Base-by-base conservation (phyloP, 1,140 invertebrate species). In the Drosophila trapezifrons region DNA sequence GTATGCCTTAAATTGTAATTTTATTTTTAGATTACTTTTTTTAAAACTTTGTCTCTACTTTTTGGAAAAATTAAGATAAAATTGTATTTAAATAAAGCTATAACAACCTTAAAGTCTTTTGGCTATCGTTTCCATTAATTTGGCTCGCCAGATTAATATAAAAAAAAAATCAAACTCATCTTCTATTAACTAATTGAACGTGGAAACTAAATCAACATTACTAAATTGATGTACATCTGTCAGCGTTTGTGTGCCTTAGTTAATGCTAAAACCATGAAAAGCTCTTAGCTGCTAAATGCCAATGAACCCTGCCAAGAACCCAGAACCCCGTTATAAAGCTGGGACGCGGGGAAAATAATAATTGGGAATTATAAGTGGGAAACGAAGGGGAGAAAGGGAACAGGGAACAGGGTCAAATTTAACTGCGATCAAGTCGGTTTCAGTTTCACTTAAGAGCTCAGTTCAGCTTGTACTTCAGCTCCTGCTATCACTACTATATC, bases 171-270 rank as follows among this genome's bases (percentile, higher is more conserved):
- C n/a, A 6, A 42, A 13, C 9, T 18, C 15, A 62, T 46, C 17
- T 3, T 10, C 45, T 27, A 32, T 40, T 40, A 71, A 58, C 43
- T 71, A 71, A 71, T 66, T 58, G 67, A 71, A 49, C 42, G 17
- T 40, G 67, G 66, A 71, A 71, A 40, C 67, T 71, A 71, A 71
- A 71, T 63, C 55, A 74, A 35, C 1, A 35, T 37, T 37, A 51
- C 70, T 75, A 64, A 74, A 75, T 73, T 73, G 46, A 73, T 73
- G 69, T 73, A 73, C 22, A 71, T 52, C 45, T 60, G 38, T 76
- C 42, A 58, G 27, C 55, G 45, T 76, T 76, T 76, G 69, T 76
- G 73, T 76, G 55, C 52, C 54, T 58, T 76, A 76, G 73, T 77
- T 62, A 38, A 69, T 69, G 74, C 74, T 56, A 47, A 57, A 72